Percentiles rank a stretch among this genome's conserved stretches.
Conservation (phyloP, 2,888 invertebrate genomes). For the Nysson spinosus region DNA sequence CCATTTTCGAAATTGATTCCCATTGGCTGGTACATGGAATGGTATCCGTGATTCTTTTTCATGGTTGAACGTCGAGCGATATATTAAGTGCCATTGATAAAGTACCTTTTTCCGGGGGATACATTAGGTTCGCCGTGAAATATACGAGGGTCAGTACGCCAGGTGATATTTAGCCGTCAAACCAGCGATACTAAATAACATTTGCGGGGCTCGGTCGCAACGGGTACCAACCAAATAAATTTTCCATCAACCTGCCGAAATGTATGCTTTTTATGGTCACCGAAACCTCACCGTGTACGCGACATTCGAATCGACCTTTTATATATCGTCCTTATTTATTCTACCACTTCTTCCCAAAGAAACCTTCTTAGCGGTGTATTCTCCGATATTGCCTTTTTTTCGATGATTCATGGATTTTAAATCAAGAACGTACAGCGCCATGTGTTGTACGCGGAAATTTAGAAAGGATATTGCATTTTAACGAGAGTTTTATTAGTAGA, state of each 20-base stretch:
- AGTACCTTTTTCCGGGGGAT: neutral
- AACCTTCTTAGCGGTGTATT: no score
- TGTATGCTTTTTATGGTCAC: no score
- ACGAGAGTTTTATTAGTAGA: no score
- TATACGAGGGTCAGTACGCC: conserved; percentile 18
- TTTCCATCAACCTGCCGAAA: conserved; percentile 17
- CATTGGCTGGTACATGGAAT: no score
- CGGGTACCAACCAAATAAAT: conserved; percentile 26
- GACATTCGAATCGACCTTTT: neutral
- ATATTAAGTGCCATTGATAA: conserved; percentile 8
- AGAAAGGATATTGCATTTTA: no score
- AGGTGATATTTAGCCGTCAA: conserved; percentile 18
- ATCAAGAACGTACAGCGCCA: no score
- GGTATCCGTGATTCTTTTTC: neutral
- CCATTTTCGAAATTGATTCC: neutral
- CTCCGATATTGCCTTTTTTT: no score
- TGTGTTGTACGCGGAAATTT: no score
- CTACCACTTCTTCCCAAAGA: no score
- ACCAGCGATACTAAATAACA: conserved; percentile 28
- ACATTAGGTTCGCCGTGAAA: conserved; percentile 9
- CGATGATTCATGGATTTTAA: no score
- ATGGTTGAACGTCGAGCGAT: neutral
- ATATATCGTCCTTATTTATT: no score
- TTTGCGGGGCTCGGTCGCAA: conserved; percentile 3
- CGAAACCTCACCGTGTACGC: no score